phyloP scores from a whole-genome alignment of 92 coral and sea anemone species.

The Epizoanthus ramosus region DNA sequence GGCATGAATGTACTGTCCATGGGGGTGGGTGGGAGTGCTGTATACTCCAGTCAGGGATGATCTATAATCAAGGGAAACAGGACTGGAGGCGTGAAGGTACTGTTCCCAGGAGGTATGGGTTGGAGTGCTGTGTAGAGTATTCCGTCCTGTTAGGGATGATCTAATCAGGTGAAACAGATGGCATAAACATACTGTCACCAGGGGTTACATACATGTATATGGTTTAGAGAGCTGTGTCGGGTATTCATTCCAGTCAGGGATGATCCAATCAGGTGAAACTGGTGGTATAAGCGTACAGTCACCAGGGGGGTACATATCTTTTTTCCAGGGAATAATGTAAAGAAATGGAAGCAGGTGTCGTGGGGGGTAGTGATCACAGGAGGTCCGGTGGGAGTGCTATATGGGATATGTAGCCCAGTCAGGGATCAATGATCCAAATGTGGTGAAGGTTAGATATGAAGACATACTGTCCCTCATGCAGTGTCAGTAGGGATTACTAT shows the following conservation, averaged over 20 bases:
- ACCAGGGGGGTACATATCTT: not conserved
- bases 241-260: not conserved
- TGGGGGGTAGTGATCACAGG: no score
- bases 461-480: no score
- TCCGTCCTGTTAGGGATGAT: constrained; percentile 70
- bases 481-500: no score
- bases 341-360: no score
- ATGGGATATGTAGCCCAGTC: no score
- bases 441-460: no score
- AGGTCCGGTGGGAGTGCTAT: no score
- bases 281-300: no score
- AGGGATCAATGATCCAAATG: no score
- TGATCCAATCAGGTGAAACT: no score
- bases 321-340: no score
- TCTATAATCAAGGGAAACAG: constrained; percentile 95
- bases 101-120: not conserved
- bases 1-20: constrained; percentile 80
- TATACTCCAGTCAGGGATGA: constrained; percentile 83
- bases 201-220: not conserved
- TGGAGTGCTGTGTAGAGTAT: constrained; percentile 86
- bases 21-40: constrained; percentile 44
- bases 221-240: not conserved
- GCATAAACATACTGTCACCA: constrained; percentile 58
- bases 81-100: constrained; percentile 96
- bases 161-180: constrained; percentile 95